phyloP scores from a whole-genome alignment of 2,888 invertebrate genomes.

The Ochropleura leucogaster region DNA sequence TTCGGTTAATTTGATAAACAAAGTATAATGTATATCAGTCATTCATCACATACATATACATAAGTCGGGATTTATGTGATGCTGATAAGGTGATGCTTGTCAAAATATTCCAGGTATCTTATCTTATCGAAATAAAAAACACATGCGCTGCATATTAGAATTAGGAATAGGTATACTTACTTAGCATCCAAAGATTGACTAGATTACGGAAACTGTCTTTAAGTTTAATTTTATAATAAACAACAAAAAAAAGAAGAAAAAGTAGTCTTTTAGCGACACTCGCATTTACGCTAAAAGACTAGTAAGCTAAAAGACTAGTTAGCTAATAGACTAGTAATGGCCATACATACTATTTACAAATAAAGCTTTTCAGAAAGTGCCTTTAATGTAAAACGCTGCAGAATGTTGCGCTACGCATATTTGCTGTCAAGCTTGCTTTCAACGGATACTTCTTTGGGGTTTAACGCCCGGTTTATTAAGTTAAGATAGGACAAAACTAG shows the following conservation, averaged over 20 bases:
- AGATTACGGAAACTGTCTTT: not conserved
- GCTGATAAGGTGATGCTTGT: conserved; percentile 3
- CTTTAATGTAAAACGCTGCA: conserved; percentile 38
- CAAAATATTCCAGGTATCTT: not conserved
- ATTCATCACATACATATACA: not conserved
- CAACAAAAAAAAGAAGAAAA: no score
- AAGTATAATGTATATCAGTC: not conserved
- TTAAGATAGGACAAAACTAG: not conserved
- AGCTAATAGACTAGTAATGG: no score
- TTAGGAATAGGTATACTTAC: not conserved
- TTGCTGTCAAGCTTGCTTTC: conserved; percentile 31
- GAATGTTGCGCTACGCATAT: conserved; percentile 32
- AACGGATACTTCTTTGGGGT: not conserved
- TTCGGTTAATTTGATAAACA: conserved; percentile 26
- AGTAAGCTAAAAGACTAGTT: no score
- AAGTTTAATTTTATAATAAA: not conserved
- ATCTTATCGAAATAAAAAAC: conserved; percentile 2
- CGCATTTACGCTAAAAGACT: no score
- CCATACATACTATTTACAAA: not conserved
- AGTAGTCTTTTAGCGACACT: no score
- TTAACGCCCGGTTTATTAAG: no score
- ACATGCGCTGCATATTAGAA: not conserved
- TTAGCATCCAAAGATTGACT: not conserved
- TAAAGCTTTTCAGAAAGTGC: conserved; percentile 41
- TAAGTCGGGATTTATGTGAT: not conserved